Percentiles rank a stretch among this genome's conserved stretches.
These are phyloP conservation scores for Hemaris fuciformis DNA, from an alignment of 2,888 invertebrate genomes.

Conservation along the genomic window DNA sequence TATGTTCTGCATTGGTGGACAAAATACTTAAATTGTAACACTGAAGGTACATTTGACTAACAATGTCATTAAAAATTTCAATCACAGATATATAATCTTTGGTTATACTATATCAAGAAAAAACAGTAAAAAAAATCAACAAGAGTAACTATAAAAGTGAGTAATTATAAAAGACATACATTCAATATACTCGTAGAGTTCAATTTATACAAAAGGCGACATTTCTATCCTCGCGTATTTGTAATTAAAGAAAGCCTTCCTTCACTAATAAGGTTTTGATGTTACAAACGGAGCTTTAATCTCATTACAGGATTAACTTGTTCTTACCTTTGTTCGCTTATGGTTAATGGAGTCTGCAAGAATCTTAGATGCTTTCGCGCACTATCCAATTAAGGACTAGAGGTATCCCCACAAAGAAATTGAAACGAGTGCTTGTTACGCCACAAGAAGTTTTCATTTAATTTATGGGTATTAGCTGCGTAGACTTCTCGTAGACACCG, in stretches of 20 bases:
- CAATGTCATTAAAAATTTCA: too few relatives aligned
- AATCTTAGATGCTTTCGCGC: conserved; percentile 3
- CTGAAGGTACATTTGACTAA: too few relatives aligned
- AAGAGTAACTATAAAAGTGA: too few relatives aligned
- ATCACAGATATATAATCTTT: too few relatives aligned
- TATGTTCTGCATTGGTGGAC: too few relatives aligned
- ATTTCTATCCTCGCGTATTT: background rate
- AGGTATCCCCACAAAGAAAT: background rate
- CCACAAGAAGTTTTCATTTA: background rate
- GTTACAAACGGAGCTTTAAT: conserved; percentile 7
- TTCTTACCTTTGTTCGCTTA: conserved; percentile 9
- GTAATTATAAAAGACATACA: background rate
- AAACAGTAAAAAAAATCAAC: too few relatives aligned
- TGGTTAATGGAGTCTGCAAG: conserved; percentile 1
- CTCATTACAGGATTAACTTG: conserved; percentile 6
- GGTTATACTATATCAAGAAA: too few relatives aligned
- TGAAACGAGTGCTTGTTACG: conserved; percentile 1
- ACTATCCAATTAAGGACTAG: conserved; percentile 6
- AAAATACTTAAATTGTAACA: too few relatives aligned
- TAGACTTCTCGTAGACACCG: background rate
- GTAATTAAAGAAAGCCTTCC: background rate
- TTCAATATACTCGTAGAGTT: background rate
- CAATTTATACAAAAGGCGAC: too few relatives aligned
- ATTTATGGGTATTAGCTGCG: background rate
- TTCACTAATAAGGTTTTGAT: background rate